These are phyloP conservation scores for Lepus europaeus DNA, from an alignment of 2,113 vertebrate species.

Conservation along the genomic window DNA sequence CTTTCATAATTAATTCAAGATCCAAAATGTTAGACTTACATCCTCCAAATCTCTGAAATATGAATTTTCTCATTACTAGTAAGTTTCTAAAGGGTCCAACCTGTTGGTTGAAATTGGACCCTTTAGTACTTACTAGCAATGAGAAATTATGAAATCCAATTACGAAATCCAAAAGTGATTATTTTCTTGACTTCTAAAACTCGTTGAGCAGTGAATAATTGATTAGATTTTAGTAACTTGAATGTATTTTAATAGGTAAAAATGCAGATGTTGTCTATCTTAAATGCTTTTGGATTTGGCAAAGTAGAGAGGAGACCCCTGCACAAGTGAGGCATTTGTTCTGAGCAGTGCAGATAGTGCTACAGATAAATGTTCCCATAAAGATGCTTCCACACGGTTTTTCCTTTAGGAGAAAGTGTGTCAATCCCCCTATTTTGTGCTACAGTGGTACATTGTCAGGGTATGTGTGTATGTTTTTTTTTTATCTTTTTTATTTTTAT, in stretches of 20 bases:
- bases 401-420: neutral
- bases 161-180: neutral
- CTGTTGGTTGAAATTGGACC: too few relatives aligned
- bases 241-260: neutral
- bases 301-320: neutral
- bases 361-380: neutral
- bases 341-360: neutral
- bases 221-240: neutral
- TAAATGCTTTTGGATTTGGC: neutral
- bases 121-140: too few relatives aligned
- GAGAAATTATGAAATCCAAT: neutral
- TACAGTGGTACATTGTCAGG: neutral
- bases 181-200: constrained; percentile 50
- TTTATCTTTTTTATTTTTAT: too few relatives aligned
- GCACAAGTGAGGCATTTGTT: neutral
- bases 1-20: neutral
- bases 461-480: neutral
- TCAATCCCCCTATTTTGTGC: neutral
- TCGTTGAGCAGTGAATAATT: neutral
- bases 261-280: neutral
- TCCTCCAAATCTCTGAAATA: neutral
- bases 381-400: neutral
- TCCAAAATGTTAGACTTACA: neutral
- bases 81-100: neutral
- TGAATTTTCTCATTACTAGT: constrained; percentile 27